Percentiles rank a stretch among this genome's conserved stretches.
These are phyloP conservation scores for Pipra filicauda DNA, from an alignment of 2,113 vertebrate genomes.

Conservation along the genomic window DNA sequence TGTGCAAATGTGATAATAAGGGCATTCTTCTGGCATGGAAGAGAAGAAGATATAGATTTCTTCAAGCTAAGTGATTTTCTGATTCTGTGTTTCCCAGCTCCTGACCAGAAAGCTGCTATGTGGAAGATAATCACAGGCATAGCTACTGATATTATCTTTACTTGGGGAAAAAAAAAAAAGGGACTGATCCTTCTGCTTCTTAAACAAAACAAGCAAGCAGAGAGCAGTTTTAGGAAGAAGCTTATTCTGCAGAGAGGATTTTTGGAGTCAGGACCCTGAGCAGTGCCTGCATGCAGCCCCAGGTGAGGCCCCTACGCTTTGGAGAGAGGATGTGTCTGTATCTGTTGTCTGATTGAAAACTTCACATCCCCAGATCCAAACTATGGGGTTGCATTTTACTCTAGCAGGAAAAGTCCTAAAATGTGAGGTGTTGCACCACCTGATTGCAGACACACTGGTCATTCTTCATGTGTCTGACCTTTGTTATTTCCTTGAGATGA, in stretches of 20 bases:
- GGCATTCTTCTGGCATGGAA: not conserved
- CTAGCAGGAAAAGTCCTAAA: not conserved
- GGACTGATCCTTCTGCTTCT: not conserved
- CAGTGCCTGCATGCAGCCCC: fast-evolving
- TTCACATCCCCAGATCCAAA: not conserved
- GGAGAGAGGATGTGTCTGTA: fast-evolving
- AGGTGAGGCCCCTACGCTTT: not conserved
- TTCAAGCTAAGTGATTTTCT: not conserved
- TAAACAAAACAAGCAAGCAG: not conserved
- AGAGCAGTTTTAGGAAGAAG: not conserved
- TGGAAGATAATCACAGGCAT: not conserved
- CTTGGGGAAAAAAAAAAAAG: not conserved
- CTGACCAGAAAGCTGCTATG: not conserved
- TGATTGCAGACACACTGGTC: not conserved
- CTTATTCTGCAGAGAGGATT: not conserved
- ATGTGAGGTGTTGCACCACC: not conserved
- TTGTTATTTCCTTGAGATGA: not conserved
- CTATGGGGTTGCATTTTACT: not conserved
- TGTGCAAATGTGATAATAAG: not conserved
- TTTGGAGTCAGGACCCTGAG: not conserved
- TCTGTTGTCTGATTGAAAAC: not conserved
- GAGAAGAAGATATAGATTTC: not conserved
- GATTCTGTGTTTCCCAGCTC: not conserved
- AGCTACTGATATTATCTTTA: not conserved
- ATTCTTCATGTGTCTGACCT: not conserved